Evolutionary conservation across 2,797 vertebrate species (phyloP), one percentile per base, ranked within the genome.

Genomic region (Emys orbicularis): DNA sequence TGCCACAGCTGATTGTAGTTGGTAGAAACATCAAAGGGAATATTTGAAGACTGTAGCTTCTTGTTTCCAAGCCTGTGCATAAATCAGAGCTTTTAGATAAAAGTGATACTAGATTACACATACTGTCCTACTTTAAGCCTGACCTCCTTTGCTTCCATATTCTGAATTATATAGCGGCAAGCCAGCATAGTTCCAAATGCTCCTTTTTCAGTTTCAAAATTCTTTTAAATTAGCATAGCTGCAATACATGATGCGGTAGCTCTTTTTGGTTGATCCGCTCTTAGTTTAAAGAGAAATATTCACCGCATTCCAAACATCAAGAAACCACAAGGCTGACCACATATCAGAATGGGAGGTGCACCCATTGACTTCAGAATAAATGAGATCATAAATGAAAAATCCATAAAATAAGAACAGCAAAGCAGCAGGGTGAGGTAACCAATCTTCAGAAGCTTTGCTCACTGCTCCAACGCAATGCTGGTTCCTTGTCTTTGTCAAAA

Each of bases 1-100:
- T 8, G 81, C 12, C 49, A 8, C 4, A 68, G 84, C 94, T 92
- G 81, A 94, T 25, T 72, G 83, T 74, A 87, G 57, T 8, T 81
- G 10, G 83, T 74, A 34, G 81, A 91, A 93, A 86, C 76, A 94
- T 96, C 91, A 94, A 86, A 94, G 25, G 65, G 91, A 94, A 86
- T 92, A 82, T 86, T 91, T 90, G 53, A 91, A 65, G 13, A 86
- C 65, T 1, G 34, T 19, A 79, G 29, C 53, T 54, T 77, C 89
- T 91, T 1, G 0, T 18, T 41, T 87, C 72, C 12, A 59, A 83
- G 77, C 59, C 86, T 61, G 84, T 56, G 90, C 5, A 23, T 37
- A 90, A 87, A 77, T 93, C 74, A 93, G 92, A 74, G 8, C 49
- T 82, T 87, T 3, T 12, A 93, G 90, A 81, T 87, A 87, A 81